Conservation (phyloP, 2,797 vertebrate species). For the Odontamblyopus lacepedii region DNA sequence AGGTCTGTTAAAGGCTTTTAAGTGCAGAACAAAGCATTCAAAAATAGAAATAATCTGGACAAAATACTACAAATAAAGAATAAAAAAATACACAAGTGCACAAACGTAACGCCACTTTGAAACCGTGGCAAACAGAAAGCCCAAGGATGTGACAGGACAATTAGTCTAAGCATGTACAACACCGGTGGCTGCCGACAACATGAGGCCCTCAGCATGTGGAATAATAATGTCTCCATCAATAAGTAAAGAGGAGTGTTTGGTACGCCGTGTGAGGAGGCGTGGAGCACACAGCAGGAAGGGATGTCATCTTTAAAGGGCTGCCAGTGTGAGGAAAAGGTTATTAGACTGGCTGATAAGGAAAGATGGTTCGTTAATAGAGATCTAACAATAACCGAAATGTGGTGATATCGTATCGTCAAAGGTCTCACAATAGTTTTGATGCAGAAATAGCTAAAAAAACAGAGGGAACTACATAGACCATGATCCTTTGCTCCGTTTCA, state of each 20-base stretch:
- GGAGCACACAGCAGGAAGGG: conserved; percentile 18
- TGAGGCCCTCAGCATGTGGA: conserved; percentile 39
- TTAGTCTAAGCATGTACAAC: neutral
- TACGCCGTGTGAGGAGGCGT: neutral
- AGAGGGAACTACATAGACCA: too few species aligned
- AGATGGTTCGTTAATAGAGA: neutral
- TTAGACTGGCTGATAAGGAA: neutral
- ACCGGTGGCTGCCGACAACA: conserved; percentile 19
- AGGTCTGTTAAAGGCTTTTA: too few species aligned
- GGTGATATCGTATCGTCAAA: neutral
- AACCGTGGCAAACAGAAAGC: neutral
- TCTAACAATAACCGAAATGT: neutral
- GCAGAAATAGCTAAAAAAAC: too few species aligned
- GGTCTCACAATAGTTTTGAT: neutral
- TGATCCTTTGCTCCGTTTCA: too few species aligned
- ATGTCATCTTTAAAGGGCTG: conserved; percentile 2
- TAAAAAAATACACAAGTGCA: too few species aligned
- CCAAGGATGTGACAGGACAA: neutral
- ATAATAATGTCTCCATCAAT: conserved; percentile 57
- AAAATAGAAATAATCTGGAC: too few species aligned
- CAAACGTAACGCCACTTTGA: neutral
- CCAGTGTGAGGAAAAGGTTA: conserved; percentile 7
- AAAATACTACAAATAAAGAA: too few species aligned
- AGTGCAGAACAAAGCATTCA: too few species aligned
- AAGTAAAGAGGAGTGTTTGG: conserved; percentile 35